Base-by-base conservation (phyloP, 2,888 invertebrate species). In the Sarcophaga rosellei region DNA sequence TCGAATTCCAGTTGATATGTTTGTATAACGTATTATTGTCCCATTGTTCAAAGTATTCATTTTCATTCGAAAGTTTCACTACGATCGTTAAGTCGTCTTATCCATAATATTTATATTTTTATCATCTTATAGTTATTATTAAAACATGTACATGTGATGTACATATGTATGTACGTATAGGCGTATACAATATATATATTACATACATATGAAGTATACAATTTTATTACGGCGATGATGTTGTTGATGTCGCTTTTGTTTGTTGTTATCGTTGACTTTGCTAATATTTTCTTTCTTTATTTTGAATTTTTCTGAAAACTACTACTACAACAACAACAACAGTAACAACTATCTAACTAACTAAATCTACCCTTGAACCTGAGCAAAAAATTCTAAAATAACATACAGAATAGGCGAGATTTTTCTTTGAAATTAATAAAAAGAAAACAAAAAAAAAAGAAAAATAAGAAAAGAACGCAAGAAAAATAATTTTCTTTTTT, bases 311-410 rank as follows among this genome's bases (percentile, higher is more conserved):
- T 53, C 17, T 15, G 17, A 15, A 53, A 53, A 53, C 12, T 15
- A 53, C 53, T 15, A 53, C 53, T 15, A 53, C 35, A 53, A 53
- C 3, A 15, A 53, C 17, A 15, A 11, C 35, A 23, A 62, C 57
- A 23, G 10, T 47, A 47, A 77, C 47, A 21, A 44, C 72, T 65
- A 53, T 35, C 35, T 35, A 35, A 75, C 75, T 77, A 77, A 83
- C 78, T 81, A 73, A 25, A 62, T 89, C 76, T 91, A 90, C 91
- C 91, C 91, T 91, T 91, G 91, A 91, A 91, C 91, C 91, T 91
- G 92, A 91, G 82, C 81, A 80, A 88, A 87, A 86, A 77, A 69
- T 17, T 72, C 21, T 63, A 61, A 44, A 63, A 70, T 15, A 53
- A 17, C 17, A 17, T 53, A 53, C 53, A 53, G 70, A 62, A 35